Evolutionary conservation across 2,888 invertebrate genomes (phyloP), one percentile per base, ranked within the genome.

Genomic region (Drosophila paramelanica): DNA sequence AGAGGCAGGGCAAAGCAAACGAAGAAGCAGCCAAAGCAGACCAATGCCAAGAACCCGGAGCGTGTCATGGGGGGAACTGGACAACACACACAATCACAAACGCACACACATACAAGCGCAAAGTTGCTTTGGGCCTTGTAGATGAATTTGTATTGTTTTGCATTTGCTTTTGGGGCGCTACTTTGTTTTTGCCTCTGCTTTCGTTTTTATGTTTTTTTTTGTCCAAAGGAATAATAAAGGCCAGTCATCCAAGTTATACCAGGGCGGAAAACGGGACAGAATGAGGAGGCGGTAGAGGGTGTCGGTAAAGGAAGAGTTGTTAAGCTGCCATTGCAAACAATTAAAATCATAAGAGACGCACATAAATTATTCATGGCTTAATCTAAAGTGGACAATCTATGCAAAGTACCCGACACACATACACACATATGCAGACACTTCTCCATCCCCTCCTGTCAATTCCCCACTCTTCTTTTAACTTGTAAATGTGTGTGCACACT

Each of bases 311-410:
- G 77, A 73, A 77, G 79, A 84, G 81, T 89, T 81, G 88, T 83
- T 88, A 87, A 89, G 89, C 83, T 89, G 90, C 90, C 89, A 90
- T 90, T 90, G 91, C 90, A 89, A 91, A 90, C 90, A 90, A 90
- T 90, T 90, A 90, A 90, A 91, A 91, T 90, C 91, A 90, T 90
- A 90, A 91, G 89, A 91, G 90, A 91, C 89, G 91, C 90, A 91
- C 91, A 90, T 90, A 90, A 90, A 90, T 90, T 91, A 90, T 90
- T 89, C 90, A 91, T 89, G 90, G 85, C 88, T 90, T 91, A 90
- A 90, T 90, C 90, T 90, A 90, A 91, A 90, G 91, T 90, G 90
- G 91, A 91, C 90, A 90, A 90, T 90, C 90, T 90, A 90, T 91
- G 91, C 91, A 90, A 89, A 90, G 84, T 75, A 78, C 79, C 73